phyloP scores from a whole-genome alignment of 2,888 invertebrate species.

The Thymelicus lineola region DNA sequence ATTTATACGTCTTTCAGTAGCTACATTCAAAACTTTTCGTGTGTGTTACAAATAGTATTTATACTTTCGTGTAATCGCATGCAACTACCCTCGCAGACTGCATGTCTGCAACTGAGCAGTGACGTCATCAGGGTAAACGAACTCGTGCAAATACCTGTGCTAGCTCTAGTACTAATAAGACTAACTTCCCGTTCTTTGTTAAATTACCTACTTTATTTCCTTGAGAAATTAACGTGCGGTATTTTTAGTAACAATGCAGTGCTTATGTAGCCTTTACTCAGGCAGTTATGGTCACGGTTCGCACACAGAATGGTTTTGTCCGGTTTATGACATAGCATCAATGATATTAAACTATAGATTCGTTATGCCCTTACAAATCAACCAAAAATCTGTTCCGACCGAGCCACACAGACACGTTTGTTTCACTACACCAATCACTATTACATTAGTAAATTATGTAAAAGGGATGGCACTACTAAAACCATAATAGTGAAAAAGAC shows the following conservation, averaged over 20 bases:
- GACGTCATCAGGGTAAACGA: conserved; percentile 9
- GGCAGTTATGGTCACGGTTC: neutral
- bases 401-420: no score
- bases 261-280: neutral
- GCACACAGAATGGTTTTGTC: neutral
- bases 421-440: no score
- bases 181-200: conserved; percentile 11
- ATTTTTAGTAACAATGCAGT: conserved; percentile 3
- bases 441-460: no score
- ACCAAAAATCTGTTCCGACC: no score
- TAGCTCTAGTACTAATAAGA: conserved; percentile 6
- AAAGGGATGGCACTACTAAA: no score
- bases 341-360: no score
- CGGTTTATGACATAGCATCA: neutral
- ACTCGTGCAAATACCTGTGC: neutral
- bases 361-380: no score
- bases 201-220: conserved; percentile 11
- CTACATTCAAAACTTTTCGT: no score
- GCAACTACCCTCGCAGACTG: conserved; percentile 3
- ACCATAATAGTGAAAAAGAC: no score
- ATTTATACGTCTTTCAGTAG: no score
- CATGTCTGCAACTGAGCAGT: conserved; percentile 3
- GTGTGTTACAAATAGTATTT: neutral
- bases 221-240: conserved; percentile 1
- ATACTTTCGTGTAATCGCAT: neutral